phyloP scores from a whole-genome alignment of 2,113 vertebrate species.

The Syrmaticus mikado region DNA sequence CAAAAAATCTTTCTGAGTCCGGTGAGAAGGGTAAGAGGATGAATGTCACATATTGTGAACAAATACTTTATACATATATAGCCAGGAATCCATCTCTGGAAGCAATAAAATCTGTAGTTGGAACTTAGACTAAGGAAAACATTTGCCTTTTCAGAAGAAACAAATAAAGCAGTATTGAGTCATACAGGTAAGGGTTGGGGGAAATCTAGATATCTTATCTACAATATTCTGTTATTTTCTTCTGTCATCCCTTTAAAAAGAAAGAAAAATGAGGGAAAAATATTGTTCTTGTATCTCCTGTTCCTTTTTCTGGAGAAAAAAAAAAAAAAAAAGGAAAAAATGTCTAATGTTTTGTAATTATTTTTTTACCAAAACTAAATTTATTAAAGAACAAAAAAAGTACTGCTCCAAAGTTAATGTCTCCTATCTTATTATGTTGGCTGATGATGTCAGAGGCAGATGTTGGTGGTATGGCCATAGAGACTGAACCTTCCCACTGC shows the following conservation, averaged over 20 bases:
- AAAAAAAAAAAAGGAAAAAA: neutral
- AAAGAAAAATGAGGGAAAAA: rapidly evolving
- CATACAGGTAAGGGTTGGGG: neutral
- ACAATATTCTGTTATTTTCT: neutral
- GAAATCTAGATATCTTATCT: neutral
- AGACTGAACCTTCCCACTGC: too few species aligned
- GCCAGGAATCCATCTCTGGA: neutral
- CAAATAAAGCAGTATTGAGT: neutral
- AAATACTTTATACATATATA: neutral
- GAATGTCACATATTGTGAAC: neutral
- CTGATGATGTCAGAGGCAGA: too few species aligned
- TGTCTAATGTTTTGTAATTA: neutral
- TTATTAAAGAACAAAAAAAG: neutral
- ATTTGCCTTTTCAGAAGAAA: neutral
- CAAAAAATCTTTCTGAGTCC: neutral
- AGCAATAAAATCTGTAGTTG: neutral
- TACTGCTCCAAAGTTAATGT: too few species aligned
- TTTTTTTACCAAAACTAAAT: neutral
- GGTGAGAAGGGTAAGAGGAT: neutral
- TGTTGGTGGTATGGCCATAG: too few species aligned
- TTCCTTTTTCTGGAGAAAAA: neutral
- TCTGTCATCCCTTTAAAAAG: neutral
- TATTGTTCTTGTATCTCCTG: neutral
- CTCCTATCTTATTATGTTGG: too few species aligned
- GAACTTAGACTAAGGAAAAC: neutral